Evolutionary conservation across 30 jellyfish, hydroid and myxozoan genomes (phyloP).

Genomic region (Hydractinia symbiolongicarpus): DNA sequence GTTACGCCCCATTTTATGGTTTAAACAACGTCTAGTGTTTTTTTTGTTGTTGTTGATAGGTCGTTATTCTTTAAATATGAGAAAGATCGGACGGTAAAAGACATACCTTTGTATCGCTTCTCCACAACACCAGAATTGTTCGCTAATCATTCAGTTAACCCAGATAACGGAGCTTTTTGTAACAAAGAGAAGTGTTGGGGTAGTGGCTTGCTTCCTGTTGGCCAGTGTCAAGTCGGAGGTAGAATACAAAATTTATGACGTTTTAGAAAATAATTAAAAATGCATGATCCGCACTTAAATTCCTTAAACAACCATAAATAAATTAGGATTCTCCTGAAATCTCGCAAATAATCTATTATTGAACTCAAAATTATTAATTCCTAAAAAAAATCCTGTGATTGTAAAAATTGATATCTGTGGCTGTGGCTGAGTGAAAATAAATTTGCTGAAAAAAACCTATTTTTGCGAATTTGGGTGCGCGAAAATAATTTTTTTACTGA

Average conservation of each 20-base stretch:
- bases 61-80: conserved; percentile 56
- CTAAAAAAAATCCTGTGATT: too few species aligned
- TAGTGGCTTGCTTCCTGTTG: conserved; percentile 77
- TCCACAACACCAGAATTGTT: conserved; percentile 65
- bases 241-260: background rate
- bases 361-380: too few species aligned
- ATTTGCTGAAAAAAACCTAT: too few species aligned
- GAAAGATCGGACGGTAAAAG: conserved; percentile 40
- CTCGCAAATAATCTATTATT: too few species aligned
- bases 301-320: too few species aligned
- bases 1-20: background rate
- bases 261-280: background rate
- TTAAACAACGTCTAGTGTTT: background rate
- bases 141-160: conserved; percentile 54
- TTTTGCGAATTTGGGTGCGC: too few species aligned
- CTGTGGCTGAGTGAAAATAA: too few species aligned
- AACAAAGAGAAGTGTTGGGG: conserved; percentile 66
- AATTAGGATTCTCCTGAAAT: too few species aligned
- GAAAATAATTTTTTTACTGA: too few species aligned
- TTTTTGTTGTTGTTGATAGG: conserved; percentile 18
- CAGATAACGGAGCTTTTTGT: conserved; percentile 78
- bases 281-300: too few species aligned
- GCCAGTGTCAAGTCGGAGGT: conserved; percentile 87
- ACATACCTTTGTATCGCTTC: conserved; percentile 50
- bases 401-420: too few species aligned